Conservation (phyloP, 2,797 vertebrate species). For the Crypturellus tataupa region DNA sequence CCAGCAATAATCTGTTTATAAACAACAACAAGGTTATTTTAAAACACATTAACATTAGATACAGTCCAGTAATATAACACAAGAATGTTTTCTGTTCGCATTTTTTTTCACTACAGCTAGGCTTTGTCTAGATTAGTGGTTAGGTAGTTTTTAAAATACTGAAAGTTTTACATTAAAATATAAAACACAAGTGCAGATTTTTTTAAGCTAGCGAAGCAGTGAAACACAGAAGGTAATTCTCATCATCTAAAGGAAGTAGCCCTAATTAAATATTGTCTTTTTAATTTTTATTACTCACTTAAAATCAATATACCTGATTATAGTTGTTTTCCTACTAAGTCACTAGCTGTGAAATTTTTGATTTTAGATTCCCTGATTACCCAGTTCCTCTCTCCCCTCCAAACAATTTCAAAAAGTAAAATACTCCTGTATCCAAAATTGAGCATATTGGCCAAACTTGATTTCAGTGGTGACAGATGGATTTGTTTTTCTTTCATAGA, state of each 20-base stretch:
- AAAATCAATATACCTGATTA: background rate
- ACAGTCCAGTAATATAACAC: background rate
- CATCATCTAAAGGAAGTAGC: background rate
- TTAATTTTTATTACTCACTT: background rate
- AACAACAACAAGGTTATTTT: background rate
- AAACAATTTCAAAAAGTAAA: background rate
- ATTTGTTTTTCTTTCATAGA: background rate
- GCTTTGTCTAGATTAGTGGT: background rate
- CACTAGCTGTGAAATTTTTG: background rate
- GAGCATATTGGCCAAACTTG: fast-evolving
- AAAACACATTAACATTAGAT: background rate
- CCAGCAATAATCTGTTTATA: background rate
- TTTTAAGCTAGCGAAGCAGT: background rate
- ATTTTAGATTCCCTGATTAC: background rate
- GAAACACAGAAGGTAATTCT: background rate
- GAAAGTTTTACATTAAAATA: background rate
- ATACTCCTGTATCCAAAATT: background rate
- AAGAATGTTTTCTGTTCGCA: background rate
- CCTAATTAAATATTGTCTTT: background rate
- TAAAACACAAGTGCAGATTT: background rate
- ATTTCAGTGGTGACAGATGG: background rate
- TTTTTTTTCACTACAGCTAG: background rate
- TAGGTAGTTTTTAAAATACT: background rate
- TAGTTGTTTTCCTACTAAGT: background rate
- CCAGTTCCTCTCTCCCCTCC: fast-evolving